Base-by-base conservation (phyloP, 2,888 invertebrate species). In the Pammene fasciana region DNA sequence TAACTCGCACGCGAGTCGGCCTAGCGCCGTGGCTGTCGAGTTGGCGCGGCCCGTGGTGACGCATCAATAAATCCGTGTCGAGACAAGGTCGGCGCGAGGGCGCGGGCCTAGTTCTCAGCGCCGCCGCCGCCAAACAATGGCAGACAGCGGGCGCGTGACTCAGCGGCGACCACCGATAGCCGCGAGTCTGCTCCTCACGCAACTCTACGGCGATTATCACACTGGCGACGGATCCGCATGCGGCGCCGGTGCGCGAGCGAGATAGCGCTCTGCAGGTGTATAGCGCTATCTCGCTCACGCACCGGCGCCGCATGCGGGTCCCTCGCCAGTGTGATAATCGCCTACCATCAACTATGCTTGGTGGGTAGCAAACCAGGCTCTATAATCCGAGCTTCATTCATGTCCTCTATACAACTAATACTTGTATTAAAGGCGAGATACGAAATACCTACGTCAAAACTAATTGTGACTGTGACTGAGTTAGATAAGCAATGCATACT, bases 71-170 rank as follows among this genome's bases (percentile, higher is more conserved):
- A 89, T 88, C 88, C 88, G 89, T 86, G 88, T 83, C 88, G 88
- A 86, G 88, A 87, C 90, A 90, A 91, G 92, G 91, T 90, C 91
- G 88, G 82, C 79, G 81, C 86, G 89, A 89, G 89, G 89, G 89
- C 89, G 87, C 87, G 83, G 81, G 86, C 79, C 84, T 86, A 86
- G 85, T 84, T 85, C 85, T 75, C 82, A 73, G 67, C 73, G 76
- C 71, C 73, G 68, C 74, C 79, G 79, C 80, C 79, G 81, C 80
- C 83, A 80, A 83, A 86, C 87, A 85, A 82, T 83, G 78, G 79
- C 83, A 87, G 86, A 86, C 87, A 80, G 80, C 72, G 65, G 71
- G 71, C 72, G 81, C 85, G 83, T 89, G 90, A 89, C 82, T 89
- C 88, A 89, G 81, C 79, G 74, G 48, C 56, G 16, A 48, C 34